These are phyloP conservation scores for Ciconia maguari DNA, from an alignment of 2,113 vertebrate species.

Conservation along the genomic window DNA sequence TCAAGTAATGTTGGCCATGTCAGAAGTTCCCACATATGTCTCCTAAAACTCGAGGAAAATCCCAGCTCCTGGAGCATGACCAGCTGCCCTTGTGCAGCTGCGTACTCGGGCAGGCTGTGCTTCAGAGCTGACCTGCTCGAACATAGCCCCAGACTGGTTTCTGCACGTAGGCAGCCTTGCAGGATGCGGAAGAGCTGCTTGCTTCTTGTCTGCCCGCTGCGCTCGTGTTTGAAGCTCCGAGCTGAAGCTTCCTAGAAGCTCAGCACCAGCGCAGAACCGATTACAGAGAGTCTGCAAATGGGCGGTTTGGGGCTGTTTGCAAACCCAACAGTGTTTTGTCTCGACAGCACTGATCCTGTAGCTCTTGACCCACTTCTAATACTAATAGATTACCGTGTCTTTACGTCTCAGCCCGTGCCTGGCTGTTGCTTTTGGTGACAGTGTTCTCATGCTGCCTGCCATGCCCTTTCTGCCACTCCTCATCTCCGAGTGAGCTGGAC, in stretches of 20 bases:
- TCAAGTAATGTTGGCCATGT: rapidly evolving
- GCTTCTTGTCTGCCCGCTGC: neutral
- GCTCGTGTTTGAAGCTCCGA: neutral
- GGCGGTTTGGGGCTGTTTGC: neutral
- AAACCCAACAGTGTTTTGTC: too few relatives aligned
- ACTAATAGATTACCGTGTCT: neutral
- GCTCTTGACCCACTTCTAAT: neutral
- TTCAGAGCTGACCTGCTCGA: neutral
- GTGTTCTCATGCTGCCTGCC: neutral
- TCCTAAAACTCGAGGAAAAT: neutral
- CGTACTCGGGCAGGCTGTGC: too few relatives aligned
- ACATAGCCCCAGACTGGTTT: rapidly evolving
- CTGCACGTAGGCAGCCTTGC: neutral
- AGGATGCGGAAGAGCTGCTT: too few relatives aligned
- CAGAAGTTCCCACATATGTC: neutral
- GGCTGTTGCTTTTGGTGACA: neutral
- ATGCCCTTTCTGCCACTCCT: neutral
- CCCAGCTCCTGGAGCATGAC: neutral
- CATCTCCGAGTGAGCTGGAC: neutral
- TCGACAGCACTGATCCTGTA: neutral
- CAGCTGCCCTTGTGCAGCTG: neutral
- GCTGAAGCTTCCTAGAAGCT: neutral
- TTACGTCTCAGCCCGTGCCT: neutral
- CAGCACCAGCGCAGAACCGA: rapidly evolving
- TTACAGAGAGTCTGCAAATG: neutral